Evolutionary conservation across 2,797 vertebrate genomes (phyloP).

Genomic region (Centroberyx gerrardi): DNA sequence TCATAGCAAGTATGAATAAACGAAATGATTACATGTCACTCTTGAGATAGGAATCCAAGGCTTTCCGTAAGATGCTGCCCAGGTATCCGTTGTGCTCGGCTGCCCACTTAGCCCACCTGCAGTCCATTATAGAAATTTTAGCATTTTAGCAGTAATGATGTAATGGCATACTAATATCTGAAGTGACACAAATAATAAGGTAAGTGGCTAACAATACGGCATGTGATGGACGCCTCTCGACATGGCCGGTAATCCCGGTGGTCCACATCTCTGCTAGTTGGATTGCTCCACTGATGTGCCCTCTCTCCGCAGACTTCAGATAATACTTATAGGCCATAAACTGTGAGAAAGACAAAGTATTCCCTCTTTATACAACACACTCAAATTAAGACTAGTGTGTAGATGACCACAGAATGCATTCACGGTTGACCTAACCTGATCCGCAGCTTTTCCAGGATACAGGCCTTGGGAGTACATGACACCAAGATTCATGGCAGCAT

Average conservation of each 20-base stretch:
- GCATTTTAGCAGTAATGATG: background rate
- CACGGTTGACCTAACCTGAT: slow-evolving; percentile 71
- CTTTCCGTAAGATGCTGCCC: slow-evolving; percentile 81
- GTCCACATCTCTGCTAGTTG: slow-evolving; percentile 82
- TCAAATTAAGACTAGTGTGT: background rate
- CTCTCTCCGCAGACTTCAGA: slow-evolving; percentile 83
- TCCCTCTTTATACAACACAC: background rate
- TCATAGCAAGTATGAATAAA: slow-evolving; percentile 1
- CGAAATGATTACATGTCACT: slow-evolving; percentile 77
- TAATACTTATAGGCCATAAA: slow-evolving; percentile 84
- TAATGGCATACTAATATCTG: background rate
- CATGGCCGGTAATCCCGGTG: slow-evolving; percentile 79
- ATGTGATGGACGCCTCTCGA: slow-evolving; percentile 78
- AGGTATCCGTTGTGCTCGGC: slow-evolving; percentile 88
- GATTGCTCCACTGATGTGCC: slow-evolving; percentile 80
- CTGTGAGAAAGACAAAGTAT: slow-evolving; percentile 63
- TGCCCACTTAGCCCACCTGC: slow-evolving; percentile 87
- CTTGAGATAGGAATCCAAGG: slow-evolving; percentile 83
- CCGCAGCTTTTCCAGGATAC: slow-evolving; percentile 82
- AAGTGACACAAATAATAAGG: slow-evolving; percentile 4
- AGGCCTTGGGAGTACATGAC: slow-evolving; percentile 81
- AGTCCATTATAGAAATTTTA: slow-evolving; percentile 26
- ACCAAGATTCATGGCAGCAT: slow-evolving; percentile 88
- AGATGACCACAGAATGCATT: background rate
- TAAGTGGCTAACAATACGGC: slow-evolving; percentile 82